Conservation (phyloP, 92 coral and sea anemone genomes). For the Zoanthus sociatus region DNA sequence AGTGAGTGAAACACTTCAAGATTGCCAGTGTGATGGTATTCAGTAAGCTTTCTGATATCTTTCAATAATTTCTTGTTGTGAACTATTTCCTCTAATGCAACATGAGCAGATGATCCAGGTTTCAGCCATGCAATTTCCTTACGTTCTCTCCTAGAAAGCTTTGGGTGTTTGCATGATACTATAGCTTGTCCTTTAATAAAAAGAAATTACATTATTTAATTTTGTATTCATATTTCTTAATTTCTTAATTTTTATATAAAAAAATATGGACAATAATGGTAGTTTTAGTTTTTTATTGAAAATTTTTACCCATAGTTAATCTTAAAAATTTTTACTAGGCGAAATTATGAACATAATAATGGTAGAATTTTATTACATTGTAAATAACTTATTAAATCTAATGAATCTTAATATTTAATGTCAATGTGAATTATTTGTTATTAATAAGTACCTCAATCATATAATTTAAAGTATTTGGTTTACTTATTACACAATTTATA, state of each 20-base stretch:
- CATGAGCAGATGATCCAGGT: conserved; percentile 40
- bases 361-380: not conserved
- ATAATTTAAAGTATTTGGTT: not conserved
- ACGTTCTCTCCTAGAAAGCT: conserved; percentile 15
- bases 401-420: not conserved
- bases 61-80: conserved; percentile 23
- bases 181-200: not conserved
- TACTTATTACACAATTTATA: not conserved
- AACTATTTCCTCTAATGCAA: conserved; percentile 42
- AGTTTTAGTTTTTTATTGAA: too few relatives aligned
- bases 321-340: too few relatives aligned
- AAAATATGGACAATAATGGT: not conserved
- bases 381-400: not conserved
- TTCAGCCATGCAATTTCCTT: conserved; percentile 39
- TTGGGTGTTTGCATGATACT: conserved; percentile 28
- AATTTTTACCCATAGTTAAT: too few relatives aligned
- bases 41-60: conserved; percentile 20
- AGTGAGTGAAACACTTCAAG: conserved; percentile 17
- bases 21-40: conserved; percentile 36
- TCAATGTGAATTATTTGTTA: not conserved
- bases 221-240: not conserved
- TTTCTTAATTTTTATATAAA: not conserved
- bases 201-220: not conserved
- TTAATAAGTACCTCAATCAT: not conserved
- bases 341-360: too few relatives aligned